Evolutionary conservation across 37 sponge, comb jelly and placozoan genomes (phyloP).

Genomic region (Oopsacas minuta): DNA sequence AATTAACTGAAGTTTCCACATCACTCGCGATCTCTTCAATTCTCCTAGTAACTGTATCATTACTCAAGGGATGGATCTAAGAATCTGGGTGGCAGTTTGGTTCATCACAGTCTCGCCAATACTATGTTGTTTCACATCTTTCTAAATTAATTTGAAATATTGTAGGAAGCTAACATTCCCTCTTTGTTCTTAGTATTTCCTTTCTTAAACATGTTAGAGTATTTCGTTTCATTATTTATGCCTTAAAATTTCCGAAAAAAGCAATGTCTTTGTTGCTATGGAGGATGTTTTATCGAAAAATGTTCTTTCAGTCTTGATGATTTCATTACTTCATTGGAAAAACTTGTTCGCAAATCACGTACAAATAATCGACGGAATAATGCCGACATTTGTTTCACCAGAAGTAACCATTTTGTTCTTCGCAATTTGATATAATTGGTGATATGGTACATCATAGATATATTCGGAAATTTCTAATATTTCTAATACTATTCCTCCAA

Average conservation of each 20-base stretch:
- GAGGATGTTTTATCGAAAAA: constrained; percentile 17
- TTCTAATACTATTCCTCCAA: no score
- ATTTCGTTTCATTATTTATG: constrained; percentile 8
- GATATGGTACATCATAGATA: no score
- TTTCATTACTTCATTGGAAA: constrained; percentile 17
- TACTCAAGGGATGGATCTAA: constrained; percentile 5
- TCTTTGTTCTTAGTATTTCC: neutral
- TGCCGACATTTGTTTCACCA: neutral
- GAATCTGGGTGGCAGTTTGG: neutral
- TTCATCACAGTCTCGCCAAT: constrained; percentile 17
- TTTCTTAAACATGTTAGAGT: neutral
- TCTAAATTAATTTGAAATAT: neutral
- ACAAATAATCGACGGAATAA: constrained; percentile 1
- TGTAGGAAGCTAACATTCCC: constrained; percentile 4
- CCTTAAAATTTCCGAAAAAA: constrained; percentile 9
- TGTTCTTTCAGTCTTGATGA: constrained; percentile 7
- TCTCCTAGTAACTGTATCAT: constrained; percentile 15
- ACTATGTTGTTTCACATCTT: constrained; percentile 9
- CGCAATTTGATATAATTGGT: no score
- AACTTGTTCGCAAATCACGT: constrained; percentile 7
- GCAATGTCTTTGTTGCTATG: constrained; percentile 19
- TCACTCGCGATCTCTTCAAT: constrained; percentile 1
- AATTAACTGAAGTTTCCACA: constrained; percentile 1
- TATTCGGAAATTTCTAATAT: no score
- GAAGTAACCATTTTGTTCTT: neutral